A percentile compares a stretch with the other conserved stretches of the same genome.
Conservation (phyloP, 30 jellyfish, hydroid and myxozoan genomes). For the Haliclystus octoradiatus region DNA sequence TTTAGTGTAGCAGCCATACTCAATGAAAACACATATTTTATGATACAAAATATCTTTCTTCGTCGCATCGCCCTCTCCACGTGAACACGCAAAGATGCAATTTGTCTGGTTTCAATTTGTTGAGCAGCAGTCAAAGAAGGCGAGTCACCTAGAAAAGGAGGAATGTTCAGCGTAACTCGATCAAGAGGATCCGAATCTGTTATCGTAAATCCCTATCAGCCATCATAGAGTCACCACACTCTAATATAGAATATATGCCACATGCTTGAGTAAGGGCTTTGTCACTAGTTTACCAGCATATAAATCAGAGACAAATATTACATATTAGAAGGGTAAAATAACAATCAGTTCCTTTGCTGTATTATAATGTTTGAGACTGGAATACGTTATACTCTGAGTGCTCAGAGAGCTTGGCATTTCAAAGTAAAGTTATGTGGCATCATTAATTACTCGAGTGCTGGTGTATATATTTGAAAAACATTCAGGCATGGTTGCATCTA, state of each 20-base stretch:
- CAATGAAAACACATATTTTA: too few relatives aligned
- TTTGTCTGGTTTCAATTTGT: constrained; percentile 12
- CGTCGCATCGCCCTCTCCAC: too few relatives aligned
- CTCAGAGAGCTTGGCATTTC: constrained; percentile 27
- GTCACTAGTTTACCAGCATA: too few relatives aligned
- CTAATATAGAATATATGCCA: too few relatives aligned
- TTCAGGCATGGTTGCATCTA: too few relatives aligned
- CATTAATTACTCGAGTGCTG: constrained; percentile 8
- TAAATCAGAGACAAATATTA: too few relatives aligned
- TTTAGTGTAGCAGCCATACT: constrained; percentile 18
- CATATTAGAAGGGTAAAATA: too few relatives aligned
- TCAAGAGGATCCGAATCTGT: constrained; percentile 7
- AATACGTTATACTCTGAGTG: constrained; percentile 17
- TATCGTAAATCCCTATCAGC: too few relatives aligned
- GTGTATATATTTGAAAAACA: constrained; percentile 14
- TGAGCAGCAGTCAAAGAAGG: constrained; percentile 13
- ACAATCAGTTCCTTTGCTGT: too few relatives aligned
- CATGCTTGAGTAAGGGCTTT: too few relatives aligned
- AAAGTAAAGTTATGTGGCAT: constrained; percentile 2
- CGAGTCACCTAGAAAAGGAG: too few relatives aligned
- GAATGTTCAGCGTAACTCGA: constrained; percentile 1
- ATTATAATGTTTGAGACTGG: constrained; percentile 15
- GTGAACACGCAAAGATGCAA: constrained; percentile 18
- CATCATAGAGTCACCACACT: too few relatives aligned
- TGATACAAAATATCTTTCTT: constrained; percentile 5